These are phyloP conservation scores for Drosophila fuyamai DNA, from an alignment of 1,140 invertebrate species.

Conservation along the genomic window DNA sequence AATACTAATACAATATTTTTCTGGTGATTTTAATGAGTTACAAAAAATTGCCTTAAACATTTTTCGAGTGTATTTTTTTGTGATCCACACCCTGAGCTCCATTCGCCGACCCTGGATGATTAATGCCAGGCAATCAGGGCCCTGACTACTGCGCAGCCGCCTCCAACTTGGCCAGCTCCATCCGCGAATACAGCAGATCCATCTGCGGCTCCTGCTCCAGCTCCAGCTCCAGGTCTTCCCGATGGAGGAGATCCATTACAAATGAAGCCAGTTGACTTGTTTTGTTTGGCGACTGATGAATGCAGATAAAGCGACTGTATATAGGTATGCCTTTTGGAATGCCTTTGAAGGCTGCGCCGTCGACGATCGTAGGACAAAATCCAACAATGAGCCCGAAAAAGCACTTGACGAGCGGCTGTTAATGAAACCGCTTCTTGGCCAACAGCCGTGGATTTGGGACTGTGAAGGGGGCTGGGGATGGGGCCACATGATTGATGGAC, in stretches of 20 bases:
- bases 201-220: not conserved
- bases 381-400: slow-evolving; percentile 63
- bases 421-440: slow-evolving; percentile 54
- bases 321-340: slow-evolving; percentile 38
- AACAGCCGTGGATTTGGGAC: not conserved
- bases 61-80: slow-evolving; percentile 10
- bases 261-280: slow-evolving; percentile 66
- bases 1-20: too few relatives aligned
- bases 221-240: not conserved
- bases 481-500: slow-evolving; percentile 68
- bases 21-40: too few relatives aligned
- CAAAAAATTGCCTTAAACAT: not conserved
- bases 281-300: slow-evolving; percentile 78
- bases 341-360: slow-evolving; percentile 66
- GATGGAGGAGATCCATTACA: slow-evolving; percentile 57
- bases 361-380: slow-evolving; percentile 67
- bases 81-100: slow-evolving; percentile 21
- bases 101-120: slow-evolving; percentile 25
- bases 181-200: not conserved
- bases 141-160: slow-evolving; percentile 72
- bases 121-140: slow-evolving; percentile 70
- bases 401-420: slow-evolving; percentile 69
- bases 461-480: not conserved
- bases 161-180: slow-evolving; percentile 46
- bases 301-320: slow-evolving; percentile 67